Evolutionary conservation across 2,113 vertebrate genomes (phyloP), one percentile per base, ranked within the genome.

Genomic region (Lanius ludovicianus): DNA sequence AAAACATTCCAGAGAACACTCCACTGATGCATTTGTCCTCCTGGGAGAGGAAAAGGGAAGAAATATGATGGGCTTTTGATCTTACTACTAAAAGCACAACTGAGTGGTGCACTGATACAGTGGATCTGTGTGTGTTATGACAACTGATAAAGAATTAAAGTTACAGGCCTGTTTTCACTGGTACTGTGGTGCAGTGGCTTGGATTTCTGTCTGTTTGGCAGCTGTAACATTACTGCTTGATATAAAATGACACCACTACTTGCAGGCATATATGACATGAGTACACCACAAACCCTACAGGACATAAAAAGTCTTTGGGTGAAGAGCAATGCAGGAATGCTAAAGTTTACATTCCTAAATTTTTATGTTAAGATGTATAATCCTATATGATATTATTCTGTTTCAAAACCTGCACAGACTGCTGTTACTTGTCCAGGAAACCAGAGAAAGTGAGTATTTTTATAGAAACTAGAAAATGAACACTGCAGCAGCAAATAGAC

Each of bases 61-160:
- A 70, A 86, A 77, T 9, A 3, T 4, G 27, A 42, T 2, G 5
- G 37, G 11, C 37, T 79, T 87, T 88, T 20, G 68, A 46, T 35
- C 4, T 1, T 24, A 3, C 33, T 49, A 10, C 35, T 80, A 47
- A 71, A 82, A 73, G 57, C 41, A n/a, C 10, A 18, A 28, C 31
- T 0, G 1, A 74, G 30, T 4, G 19, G 27, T 4, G 1, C 47
- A 6, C 25, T 35, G 56, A 20, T 41, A 19, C 10, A 13, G 67
- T 13, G 30, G n/a, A 62, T n/a, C 37, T 57, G 79, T 41, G 13
- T 22, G 7, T 49, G 31, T 65, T 50, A 31, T 1, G 5, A 69
- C 31, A 80, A 11, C 41, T 25, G 42, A 37, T 11, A 19, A 0
- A 41, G 56, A 64, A 56, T 65, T 69, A n/a, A 93, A 85, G 25